Evolutionary conservation across 2,797 vertebrate genomes (phyloP).

Genomic region (Sphaeramia orbicularis): DNA sequence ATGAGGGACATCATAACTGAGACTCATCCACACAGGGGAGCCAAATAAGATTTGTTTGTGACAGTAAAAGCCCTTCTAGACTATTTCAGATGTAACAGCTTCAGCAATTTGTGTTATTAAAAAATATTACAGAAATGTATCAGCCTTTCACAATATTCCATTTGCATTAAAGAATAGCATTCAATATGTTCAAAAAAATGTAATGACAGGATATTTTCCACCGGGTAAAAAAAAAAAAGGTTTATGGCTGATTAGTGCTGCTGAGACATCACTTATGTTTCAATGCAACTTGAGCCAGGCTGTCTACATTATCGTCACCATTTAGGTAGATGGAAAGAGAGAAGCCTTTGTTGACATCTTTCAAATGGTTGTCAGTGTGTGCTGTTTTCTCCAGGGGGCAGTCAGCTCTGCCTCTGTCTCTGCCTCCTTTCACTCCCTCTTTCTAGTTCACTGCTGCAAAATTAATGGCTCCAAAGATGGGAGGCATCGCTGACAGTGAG

Average conservation of each 20-base stretch:
- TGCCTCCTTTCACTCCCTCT: constrained; percentile 38
- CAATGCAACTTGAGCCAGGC: constrained; percentile 37
- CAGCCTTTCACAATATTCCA: constrained; percentile 34
- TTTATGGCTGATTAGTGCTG: constrained; percentile 26
- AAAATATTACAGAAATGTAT: constrained; percentile 39
- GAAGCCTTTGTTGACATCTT: constrained; percentile 71
- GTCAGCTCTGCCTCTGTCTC: constrained; percentile 40
- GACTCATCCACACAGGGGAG: constrained; percentile 30
- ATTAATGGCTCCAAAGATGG: constrained; percentile 70
- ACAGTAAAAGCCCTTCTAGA: constrained; percentile 49
- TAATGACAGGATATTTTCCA: constrained; percentile 22
- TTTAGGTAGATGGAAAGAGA: constrained; percentile 54
- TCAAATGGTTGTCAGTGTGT: constrained; percentile 67
- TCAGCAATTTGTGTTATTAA: constrained; percentile 51
- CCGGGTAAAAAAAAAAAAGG: constrained; percentile 6
- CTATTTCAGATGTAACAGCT: constrained; percentile 43
- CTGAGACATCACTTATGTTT: constrained; percentile 52
- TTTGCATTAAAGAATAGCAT: constrained; percentile 46
- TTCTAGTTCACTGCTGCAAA: constrained; percentile 71
- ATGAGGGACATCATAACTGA: constrained; percentile 28
- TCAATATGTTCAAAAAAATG: constrained; percentile 29
- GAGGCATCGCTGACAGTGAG: constrained; percentile 63
- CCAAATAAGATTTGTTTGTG: constrained; percentile 47
- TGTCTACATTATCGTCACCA: constrained; percentile 44
- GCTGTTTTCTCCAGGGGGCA: constrained; percentile 68